These are phyloP conservation scores for Leptinotarsa rubiginosa DNA, from an alignment of 2,888 invertebrate species.

Conservation along the genomic window DNA sequence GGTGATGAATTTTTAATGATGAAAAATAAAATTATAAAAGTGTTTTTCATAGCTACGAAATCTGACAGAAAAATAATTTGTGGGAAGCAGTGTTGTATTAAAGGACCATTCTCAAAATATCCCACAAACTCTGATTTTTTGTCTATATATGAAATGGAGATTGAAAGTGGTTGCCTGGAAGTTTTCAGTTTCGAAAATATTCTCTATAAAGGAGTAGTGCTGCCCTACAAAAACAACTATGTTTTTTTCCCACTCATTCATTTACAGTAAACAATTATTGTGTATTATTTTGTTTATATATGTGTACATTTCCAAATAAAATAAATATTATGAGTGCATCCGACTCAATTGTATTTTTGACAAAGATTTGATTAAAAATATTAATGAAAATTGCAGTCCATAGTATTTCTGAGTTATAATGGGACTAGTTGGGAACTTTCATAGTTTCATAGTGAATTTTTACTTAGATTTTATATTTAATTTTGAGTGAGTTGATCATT, in stretches of 20 bases:
- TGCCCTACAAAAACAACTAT: slow-evolving; percentile 22
- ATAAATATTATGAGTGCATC: slow-evolving; percentile 17
- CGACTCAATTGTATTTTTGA: slow-evolving; percentile 22
- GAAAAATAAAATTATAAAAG: slow-evolving; percentile 20
- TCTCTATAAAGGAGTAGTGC: slow-evolving; percentile 24
- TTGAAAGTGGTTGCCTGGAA: slow-evolving; percentile 25
- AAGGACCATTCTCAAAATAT: slow-evolving; percentile 23
- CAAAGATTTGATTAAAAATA: slow-evolving; percentile 11
- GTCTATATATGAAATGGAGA: slow-evolving; percentile 25
- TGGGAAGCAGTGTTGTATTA: slow-evolving; percentile 26
- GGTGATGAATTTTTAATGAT: slow-evolving; percentile 12
- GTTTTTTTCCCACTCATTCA: slow-evolving; percentile 14
- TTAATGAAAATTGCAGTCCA: slow-evolving; percentile 13
- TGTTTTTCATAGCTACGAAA: slow-evolving; percentile 22
- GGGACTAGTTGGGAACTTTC: slow-evolving; percentile 15
- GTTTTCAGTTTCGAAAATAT: slow-evolving; percentile 25
- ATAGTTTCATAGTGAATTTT: slow-evolving; percentile 13
- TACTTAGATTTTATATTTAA: slow-evolving; percentile 15
- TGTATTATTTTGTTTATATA: slow-evolving; percentile 7
- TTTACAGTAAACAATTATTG: slow-evolving; percentile 17
- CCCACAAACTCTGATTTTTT: slow-evolving; percentile 28
- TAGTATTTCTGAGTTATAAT: slow-evolving; percentile 13
- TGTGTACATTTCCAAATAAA: slow-evolving; percentile 17
- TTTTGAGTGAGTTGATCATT: slow-evolving; percentile 15
- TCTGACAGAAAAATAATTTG: slow-evolving; percentile 13